These are phyloP conservation scores for Liparis tanakae DNA, from an alignment of 2,797 vertebrate genomes.

Conservation along the genomic window DNA sequence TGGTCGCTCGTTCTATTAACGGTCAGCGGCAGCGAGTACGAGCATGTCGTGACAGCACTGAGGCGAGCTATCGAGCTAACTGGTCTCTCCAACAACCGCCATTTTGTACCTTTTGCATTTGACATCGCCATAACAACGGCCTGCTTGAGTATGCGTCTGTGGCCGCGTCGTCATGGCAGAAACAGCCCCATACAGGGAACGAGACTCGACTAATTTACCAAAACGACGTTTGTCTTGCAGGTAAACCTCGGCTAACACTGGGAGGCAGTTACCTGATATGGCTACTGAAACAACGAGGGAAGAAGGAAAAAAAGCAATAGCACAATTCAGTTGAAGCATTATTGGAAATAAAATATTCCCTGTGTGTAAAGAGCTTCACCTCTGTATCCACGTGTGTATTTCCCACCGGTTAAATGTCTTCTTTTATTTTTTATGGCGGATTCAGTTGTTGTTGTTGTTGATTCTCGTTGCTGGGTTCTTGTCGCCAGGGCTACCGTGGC, in stretches of 20 bases:
- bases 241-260: constrained; percentile 68
- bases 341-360: constrained; percentile 58
- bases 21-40: background rate
- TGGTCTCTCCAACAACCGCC: constrained; percentile 86
- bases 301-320: constrained; percentile 60
- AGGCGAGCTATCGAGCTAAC: constrained; percentile 60
- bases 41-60: constrained; percentile 64
- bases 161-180: constrained; percentile 74
- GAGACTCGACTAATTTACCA: constrained; percentile 54
- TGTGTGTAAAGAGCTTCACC: constrained; percentile 78
- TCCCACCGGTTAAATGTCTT: constrained; percentile 79
- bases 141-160: constrained; percentile 74
- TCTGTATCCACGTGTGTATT: constrained; percentile 79
- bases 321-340: constrained; percentile 69
- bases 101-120: constrained; percentile 89
- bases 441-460: constrained; percentile 91
- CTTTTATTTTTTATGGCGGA: constrained; percentile 79
- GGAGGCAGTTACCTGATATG: constrained; percentile 71
- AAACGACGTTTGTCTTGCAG: constrained; percentile 40
- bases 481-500: constrained; percentile 99
- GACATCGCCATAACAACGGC: constrained; percentile 90
- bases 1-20: background rate
- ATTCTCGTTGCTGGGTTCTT: constrained; percentile 98
- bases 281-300: constrained; percentile 79
- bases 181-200: constrained; percentile 44